phyloP scores from a whole-genome alignment of 2,797 vertebrate genomes.

The Sus cebifrons region DNA sequence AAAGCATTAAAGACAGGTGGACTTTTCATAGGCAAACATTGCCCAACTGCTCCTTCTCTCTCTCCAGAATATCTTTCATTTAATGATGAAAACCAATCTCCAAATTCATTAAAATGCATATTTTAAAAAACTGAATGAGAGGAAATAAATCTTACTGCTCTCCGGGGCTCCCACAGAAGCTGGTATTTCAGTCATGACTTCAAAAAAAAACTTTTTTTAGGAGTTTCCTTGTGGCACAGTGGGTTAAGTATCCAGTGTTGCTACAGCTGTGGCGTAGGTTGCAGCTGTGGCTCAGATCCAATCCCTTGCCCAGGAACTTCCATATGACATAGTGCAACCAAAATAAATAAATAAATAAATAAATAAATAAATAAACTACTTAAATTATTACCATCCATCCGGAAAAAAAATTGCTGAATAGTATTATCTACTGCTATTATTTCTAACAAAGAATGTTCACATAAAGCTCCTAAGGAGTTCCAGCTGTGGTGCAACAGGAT shows the following conservation, averaged over 20 bases:
- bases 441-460: not conserved
- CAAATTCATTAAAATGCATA: not conserved
- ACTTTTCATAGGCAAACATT: slow-evolving; percentile 68
- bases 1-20: not conserved
- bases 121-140: not conserved
- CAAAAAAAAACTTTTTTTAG: not conserved
- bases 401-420: not conserved
- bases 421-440: not conserved
- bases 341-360: no score
- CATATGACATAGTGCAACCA: no score
- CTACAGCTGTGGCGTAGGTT: no score
- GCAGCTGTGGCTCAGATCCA: no score
- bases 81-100: not conserved
- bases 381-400: not conserved
- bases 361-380: not conserved
- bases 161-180: not conserved
- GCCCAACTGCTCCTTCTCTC: not conserved
- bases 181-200: slow-evolving; percentile 6
- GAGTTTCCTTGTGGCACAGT: no score
- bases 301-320: no score
- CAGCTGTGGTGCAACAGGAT: no score
- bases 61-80: not conserved
- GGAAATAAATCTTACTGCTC: not conserved
- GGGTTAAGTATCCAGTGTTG: no score
- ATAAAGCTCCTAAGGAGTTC: not conserved